Evolutionary conservation across 2,113 vertebrate genomes (phyloP).

Genomic region (Grus americana): DNA sequence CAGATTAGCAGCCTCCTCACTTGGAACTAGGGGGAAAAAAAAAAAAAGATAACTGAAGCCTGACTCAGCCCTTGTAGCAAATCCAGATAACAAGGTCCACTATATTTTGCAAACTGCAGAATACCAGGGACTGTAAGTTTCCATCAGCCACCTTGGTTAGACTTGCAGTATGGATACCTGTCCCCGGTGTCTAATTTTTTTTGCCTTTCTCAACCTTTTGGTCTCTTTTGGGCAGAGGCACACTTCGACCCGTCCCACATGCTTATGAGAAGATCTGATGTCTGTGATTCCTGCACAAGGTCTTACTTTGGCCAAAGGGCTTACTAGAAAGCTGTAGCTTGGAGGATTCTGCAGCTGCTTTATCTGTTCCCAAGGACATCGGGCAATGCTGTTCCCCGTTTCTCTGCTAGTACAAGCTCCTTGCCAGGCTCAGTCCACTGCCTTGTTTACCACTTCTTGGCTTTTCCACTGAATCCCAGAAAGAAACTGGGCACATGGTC

Average conservation of each 20-base stretch:
- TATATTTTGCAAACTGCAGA: background rate
- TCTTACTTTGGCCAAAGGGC: background rate
- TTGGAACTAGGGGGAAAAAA: background rate
- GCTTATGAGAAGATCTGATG: background rate
- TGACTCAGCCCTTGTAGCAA: background rate
- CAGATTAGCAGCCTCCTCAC: background rate
- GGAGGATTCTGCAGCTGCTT: background rate
- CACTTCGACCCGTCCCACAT: background rate
- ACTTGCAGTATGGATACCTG: background rate
- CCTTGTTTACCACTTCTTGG: background rate
- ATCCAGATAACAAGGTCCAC: background rate
- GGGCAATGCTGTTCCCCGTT: background rate
- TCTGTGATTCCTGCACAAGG: background rate
- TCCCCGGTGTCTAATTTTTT: background rate
- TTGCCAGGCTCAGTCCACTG: background rate
- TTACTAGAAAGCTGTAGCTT: background rate
- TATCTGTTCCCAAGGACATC: background rate
- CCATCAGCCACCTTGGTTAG: background rate
- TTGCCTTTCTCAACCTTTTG: background rate
- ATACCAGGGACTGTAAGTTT: background rate
- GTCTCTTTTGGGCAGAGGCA: background rate
- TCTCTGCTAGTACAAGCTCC: background rate
- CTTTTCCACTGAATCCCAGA: background rate
- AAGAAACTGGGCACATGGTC: background rate
- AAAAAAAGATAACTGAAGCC: background rate